phyloP scores from a whole-genome alignment of 2,797 vertebrate species.

The Zonotrichia albicollis region DNA sequence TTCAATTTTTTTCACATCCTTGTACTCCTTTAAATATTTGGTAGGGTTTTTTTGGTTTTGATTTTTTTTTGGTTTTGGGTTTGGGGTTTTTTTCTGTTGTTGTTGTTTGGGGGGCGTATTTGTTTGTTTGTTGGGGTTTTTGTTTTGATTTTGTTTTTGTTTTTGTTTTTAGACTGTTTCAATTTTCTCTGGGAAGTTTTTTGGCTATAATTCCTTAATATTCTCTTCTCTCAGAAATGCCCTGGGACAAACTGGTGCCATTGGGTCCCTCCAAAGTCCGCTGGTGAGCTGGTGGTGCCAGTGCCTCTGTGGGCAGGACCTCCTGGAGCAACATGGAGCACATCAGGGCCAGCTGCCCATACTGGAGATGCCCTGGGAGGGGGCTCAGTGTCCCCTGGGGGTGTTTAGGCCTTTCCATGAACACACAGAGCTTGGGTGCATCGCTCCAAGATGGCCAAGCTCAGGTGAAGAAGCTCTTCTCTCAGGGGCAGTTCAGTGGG shows the following conservation, averaged over 20 bases:
- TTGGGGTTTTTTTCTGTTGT: neutral
- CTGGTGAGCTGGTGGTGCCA: fast-evolving
- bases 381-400: neutral
- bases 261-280: neutral
- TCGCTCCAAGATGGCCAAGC: neutral
- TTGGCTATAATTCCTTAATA: neutral
- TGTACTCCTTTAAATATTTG: neutral
- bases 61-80: neutral
- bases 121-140: neutral
- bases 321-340: neutral
- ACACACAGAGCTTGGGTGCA: neutral
- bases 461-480: neutral
- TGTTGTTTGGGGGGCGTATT: neutral
- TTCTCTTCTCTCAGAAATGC: neutral
- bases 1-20: neutral
- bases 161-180: neutral
- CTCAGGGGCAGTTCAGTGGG: neutral
- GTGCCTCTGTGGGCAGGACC: neutral
- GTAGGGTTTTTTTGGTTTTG: neutral
- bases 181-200: neutral
- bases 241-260: neutral
- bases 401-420: neutral
- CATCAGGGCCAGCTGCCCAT: neutral
- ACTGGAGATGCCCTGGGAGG: neutral
- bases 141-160: neutral